Conservation (phyloP, 2,797 vertebrate species). For the Loris lydekkerianus region DNA sequence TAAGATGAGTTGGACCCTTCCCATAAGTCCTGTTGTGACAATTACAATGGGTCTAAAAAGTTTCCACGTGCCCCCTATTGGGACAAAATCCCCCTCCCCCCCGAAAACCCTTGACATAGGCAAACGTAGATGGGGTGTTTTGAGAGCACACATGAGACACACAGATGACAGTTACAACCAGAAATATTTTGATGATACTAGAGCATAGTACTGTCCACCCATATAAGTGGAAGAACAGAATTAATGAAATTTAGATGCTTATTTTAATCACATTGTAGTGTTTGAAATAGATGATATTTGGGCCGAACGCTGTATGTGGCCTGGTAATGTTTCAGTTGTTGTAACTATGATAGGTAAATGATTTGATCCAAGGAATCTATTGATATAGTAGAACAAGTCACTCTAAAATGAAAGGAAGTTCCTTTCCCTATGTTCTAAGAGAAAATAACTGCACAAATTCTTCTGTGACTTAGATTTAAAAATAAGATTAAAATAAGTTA, state of each 20-base stretch:
- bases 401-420: background rate
- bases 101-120: background rate
- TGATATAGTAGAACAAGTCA: background rate
- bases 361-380: background rate
- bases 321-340: background rate
- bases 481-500: background rate
- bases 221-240: background rate
- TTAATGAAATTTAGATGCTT: background rate
- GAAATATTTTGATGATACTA: background rate
- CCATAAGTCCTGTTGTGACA: accelerated
- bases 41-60: background rate
- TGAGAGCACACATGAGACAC: background rate
- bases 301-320: background rate
- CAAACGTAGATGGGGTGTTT: background rate
- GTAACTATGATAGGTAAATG: background rate
- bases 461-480: background rate
- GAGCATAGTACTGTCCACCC: background rate
- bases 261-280: background rate
- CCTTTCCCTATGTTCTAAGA: background rate
- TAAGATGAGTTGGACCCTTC: background rate
- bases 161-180: background rate
- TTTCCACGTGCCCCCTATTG: accelerated
- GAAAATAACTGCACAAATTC: background rate
- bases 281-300: background rate
- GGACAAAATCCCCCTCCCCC: background rate